Conservation (phyloP, 2,888 invertebrate species). For the Ochropleura leucogaster region DNA sequence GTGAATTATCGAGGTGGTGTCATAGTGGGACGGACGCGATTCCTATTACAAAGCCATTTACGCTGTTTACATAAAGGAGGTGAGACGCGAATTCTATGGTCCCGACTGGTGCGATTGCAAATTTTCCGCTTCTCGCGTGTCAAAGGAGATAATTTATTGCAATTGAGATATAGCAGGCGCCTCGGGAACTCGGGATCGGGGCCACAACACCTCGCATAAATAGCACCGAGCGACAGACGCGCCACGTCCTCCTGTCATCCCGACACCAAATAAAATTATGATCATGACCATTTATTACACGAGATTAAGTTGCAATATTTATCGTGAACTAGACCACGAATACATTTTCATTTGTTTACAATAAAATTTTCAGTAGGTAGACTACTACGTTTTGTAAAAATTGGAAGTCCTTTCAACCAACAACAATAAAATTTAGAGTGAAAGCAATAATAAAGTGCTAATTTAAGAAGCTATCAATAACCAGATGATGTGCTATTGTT, state of each 20-base stretch:
- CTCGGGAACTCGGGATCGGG: conserved; percentile 80
- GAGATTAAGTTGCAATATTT: conserved; percentile 73
- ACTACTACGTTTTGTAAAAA: neutral
- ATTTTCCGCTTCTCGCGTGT: conserved; percentile 87
- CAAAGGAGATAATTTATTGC: conserved; percentile 88
- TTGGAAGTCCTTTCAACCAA: neutral
- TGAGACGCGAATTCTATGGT: conserved; percentile 77
- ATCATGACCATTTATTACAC: conserved; percentile 81
- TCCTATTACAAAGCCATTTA: conserved; percentile 87
- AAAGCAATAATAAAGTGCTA: conserved; percentile 24
- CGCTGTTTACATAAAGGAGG: conserved; percentile 86
- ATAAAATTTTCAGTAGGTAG: conserved; percentile 11
- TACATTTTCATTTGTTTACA: conserved; percentile 34
- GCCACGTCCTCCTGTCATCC: conserved; percentile 79
- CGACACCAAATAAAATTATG: conserved; percentile 84
- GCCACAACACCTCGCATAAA: conserved; percentile 84
- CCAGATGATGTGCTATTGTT: conserved; percentile 50
- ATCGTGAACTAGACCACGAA: conserved; percentile 65
- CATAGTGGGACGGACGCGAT: conserved; percentile 83
- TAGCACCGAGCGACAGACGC: conserved; percentile 77
- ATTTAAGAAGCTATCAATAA: conserved; percentile 14
- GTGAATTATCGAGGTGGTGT: conserved; percentile 86
- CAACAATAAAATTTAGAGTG: neutral
- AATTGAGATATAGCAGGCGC: conserved; percentile 86
- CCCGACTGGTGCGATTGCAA: conserved; percentile 83